These are phyloP conservation scores for Aurelia sp. DNA, from an alignment of 30 jellyfish, hydroid and myxozoan species.

Conservation along the genomic window DNA sequence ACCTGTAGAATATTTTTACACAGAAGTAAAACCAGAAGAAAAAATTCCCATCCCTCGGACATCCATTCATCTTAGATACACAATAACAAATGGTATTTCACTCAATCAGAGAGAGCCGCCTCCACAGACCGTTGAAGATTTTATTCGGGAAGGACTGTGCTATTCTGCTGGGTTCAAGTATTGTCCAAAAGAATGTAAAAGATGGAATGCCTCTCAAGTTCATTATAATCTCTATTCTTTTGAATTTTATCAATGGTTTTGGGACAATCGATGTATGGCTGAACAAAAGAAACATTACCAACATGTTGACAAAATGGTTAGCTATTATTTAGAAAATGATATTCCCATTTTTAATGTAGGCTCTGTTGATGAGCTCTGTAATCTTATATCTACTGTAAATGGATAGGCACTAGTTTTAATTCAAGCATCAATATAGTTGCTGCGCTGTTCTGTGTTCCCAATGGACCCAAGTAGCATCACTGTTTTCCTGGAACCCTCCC, in stretches of 20 bases:
- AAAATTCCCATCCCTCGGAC: constrained; percentile 48
- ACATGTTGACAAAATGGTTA: constrained; percentile 4
- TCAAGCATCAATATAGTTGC: no score
- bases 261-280: constrained; percentile 53
- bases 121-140: constrained; percentile 38
- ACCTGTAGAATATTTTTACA: constrained; percentile 7
- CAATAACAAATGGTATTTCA: constrained; percentile 10
- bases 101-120: constrained; percentile 54
- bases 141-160: constrained; percentile 70
- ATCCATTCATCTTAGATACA: constrained; percentile 52
- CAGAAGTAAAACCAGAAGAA: constrained; percentile 17
- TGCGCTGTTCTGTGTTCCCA: no score
- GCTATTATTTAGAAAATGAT: neutral
- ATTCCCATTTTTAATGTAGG: no score
- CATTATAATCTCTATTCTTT: constrained; percentile 51
- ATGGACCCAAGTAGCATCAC: no score
- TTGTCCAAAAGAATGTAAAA: constrained; percentile 64
- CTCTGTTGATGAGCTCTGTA: no score
- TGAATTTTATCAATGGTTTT: constrained; percentile 59
- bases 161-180: constrained; percentile 53
- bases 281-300: constrained; percentile 52
- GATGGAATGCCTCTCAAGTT: constrained; percentile 18
- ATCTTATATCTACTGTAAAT: no score
- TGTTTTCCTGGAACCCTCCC: no score
- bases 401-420: no score